Conservation (phyloP, 2,113 vertebrate species). For the Pheucticus melanocephalus region DNA sequence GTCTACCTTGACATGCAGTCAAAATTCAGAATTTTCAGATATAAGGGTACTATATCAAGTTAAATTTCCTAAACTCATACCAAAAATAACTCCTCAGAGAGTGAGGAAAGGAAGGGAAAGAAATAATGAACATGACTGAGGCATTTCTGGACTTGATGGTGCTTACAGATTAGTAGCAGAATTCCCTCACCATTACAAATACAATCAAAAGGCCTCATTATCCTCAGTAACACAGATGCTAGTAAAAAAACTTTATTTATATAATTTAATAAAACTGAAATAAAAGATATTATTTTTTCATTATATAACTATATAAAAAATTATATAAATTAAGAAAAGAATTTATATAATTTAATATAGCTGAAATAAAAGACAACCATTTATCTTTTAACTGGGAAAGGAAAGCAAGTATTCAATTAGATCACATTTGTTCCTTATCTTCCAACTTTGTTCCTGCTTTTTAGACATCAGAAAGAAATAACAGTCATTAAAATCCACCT, state of each 20-base stretch:
- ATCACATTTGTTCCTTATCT: not conserved
- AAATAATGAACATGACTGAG: not conserved
- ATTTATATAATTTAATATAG: not conserved
- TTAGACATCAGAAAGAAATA: not conserved
- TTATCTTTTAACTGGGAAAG: not conserved
- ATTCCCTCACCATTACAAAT: not conserved
- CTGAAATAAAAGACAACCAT: not conserved
- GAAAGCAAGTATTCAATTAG: not conserved
- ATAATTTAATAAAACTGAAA: not conserved
- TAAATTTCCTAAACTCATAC: not conserved
- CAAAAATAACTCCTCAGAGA: not conserved
- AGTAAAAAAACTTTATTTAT: not conserved
- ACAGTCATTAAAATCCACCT: not conserved
- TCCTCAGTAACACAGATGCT: not conserved
- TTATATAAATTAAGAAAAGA: no score
- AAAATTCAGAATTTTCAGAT: not conserved
- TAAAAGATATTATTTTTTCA: not conserved
- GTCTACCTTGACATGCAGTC: not conserved
- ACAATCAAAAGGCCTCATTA: not conserved
- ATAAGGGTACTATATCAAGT: not conserved
- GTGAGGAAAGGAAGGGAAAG: not conserved
- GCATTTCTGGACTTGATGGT: not conserved
- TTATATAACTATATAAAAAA: no score
- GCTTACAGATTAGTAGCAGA: not conserved
- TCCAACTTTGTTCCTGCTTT: not conserved